These are phyloP conservation scores for Psilopsiagon aymara DNA, from an alignment of 2,113 vertebrate species.

Conservation along the genomic window DNA sequence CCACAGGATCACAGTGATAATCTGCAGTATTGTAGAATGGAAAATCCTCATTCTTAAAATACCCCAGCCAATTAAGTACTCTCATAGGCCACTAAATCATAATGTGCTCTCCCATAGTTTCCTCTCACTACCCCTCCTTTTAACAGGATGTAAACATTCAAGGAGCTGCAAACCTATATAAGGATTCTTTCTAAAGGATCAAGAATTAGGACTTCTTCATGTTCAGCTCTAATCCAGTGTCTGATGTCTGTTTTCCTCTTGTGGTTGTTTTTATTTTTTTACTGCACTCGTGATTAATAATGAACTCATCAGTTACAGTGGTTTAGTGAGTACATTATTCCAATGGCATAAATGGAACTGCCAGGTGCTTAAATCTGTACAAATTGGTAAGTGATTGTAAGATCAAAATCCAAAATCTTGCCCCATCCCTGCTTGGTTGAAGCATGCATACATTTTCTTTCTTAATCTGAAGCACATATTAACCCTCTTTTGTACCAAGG, in stretches of 20 bases:
- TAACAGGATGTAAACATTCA: not conserved
- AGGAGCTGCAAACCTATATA: not conserved
- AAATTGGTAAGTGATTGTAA: not conserved
- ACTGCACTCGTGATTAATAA: not conserved
- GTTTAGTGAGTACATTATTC: not conserved
- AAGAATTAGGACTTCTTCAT: not conserved
- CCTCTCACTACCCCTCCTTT: not conserved
- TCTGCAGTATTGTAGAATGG: not conserved
- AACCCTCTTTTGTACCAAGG: not conserved
- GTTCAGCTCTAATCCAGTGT: accelerated
- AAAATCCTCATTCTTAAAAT: not conserved
- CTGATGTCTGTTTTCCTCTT: not conserved
- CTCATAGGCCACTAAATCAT: not conserved
- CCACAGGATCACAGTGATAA: not conserved
- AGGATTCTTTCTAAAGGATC: not conserved
- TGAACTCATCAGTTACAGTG: not conserved
- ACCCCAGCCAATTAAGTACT: not conserved
- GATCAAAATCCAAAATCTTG: not conserved
- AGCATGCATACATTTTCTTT: not conserved
- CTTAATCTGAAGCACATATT: not conserved
- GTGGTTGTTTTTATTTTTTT: accelerated
- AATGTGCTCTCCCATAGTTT: not conserved
- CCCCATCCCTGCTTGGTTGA: not conserved
- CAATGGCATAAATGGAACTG: not conserved
- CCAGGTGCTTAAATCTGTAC: not conserved